A percentile compares a stretch with the other conserved stretches of the same genome.
Evolutionary conservation across 2,888 invertebrate species (phyloP).

Genomic region (Drymonia ruficornis): DNA sequence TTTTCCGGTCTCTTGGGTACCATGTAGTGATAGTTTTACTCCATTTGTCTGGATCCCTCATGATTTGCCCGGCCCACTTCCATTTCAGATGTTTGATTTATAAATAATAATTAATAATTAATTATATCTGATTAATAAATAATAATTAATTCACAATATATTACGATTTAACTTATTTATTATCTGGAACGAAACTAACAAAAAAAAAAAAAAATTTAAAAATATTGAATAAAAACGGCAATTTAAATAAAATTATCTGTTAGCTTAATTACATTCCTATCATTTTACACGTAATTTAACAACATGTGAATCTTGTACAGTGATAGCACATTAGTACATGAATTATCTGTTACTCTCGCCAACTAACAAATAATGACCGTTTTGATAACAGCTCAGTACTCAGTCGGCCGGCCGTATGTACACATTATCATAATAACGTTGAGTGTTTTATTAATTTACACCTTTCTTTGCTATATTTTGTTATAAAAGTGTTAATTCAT

Average conservation of each 20-base stretch:
- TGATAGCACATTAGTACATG: conserved; percentile 29
- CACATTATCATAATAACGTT: neutral
- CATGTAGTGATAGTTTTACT: no score
- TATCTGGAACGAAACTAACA: no score
- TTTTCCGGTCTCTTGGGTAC: no score
- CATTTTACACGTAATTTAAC: conserved; percentile 11
- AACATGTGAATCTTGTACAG: conserved; percentile 33
- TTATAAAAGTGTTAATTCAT: neutral
- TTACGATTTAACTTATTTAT: no score
- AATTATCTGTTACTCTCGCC: conserved; percentile 49
- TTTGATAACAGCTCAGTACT: conserved; percentile 45
- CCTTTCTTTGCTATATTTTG: neutral
- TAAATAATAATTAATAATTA: no score
- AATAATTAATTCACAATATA: no score
- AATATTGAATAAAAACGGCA: no score
- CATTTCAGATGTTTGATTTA: no score
- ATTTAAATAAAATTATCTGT: neutral
- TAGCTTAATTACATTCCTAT: neutral
- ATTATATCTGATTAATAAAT: no score
- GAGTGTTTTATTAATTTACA: neutral
- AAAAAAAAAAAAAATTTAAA: no score
- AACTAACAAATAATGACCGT: conserved; percentile 53
- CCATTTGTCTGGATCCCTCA: no score
- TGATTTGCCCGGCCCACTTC: no score
- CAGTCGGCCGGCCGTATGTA: conserved; percentile 39